These are phyloP conservation scores for Zaprionus africanus DNA, from an alignment of 1,140 invertebrate species.

Conservation along the genomic window DNA sequence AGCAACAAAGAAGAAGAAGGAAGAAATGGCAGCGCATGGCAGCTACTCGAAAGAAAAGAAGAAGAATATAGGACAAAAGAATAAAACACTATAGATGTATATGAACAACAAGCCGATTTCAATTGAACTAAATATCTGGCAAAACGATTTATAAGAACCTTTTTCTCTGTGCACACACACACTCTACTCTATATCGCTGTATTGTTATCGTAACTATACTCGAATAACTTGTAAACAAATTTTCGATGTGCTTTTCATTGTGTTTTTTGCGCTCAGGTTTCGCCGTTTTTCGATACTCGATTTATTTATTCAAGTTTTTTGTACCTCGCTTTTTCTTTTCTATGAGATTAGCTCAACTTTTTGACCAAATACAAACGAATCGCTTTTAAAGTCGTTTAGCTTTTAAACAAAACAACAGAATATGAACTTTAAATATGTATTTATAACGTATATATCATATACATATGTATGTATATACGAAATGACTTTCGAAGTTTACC, in stretches of 20 bases:
- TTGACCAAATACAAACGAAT: constrained; percentile 43
- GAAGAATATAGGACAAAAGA: neutral
- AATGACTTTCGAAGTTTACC: constrained; percentile 6
- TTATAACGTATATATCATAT: constrained; percentile 35
- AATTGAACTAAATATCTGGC: constrained; percentile 32
- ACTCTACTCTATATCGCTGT: constrained; percentile 42
- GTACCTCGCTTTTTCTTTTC: constrained; percentile 45
- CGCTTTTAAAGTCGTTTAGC: constrained; percentile 44
- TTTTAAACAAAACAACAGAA: constrained; percentile 40
- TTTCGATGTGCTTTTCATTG: constrained; percentile 69
- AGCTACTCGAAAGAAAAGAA: constrained; percentile 57
- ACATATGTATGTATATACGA: constrained; percentile 27
- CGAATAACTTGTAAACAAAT: constrained; percentile 51
- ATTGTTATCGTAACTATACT: constrained; percentile 17
- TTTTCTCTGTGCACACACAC: constrained; percentile 27
- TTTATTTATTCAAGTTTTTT: constrained; percentile 29
- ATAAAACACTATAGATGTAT: neutral
- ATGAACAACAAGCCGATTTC: constrained; percentile 6
- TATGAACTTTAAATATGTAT: constrained; percentile 24
- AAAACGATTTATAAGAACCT: constrained; percentile 11
- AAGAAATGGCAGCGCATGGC: too few species aligned
- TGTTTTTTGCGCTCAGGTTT: constrained; percentile 50
- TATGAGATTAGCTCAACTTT: constrained; percentile 44
- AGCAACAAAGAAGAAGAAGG: constrained; percentile 12
- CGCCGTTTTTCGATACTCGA: constrained; percentile 47